Base-by-base conservation (phyloP, 92 coral and sea anemone species). In the Paramuricea clavata region DNA sequence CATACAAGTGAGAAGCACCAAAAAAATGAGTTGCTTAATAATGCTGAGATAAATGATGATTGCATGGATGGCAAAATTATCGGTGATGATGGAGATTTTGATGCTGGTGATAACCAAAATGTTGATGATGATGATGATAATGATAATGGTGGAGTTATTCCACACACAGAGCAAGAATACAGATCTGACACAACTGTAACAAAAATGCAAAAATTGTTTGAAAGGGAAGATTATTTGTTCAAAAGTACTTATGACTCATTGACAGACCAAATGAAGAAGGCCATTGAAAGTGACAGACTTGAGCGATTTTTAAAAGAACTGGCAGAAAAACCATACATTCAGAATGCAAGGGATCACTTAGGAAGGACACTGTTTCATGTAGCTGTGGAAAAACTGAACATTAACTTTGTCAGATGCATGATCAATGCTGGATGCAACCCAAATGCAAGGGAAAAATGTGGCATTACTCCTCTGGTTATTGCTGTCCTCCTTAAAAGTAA, bases 251-350 rank as follows among this genome's bases (percentile, higher is more conserved):
- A 85, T 74, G 67, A 85, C n/a, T 50, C 65, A 17, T 19, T 88
- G 1, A 69, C 33, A 21, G 12, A 25, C 47, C 43, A 88, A 36
- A 28, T 17, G 34, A 52, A 64, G 61, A 61, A 86, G 34, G 69
- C 90, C 32, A 41, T 64, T 69, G 71, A 64, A 41, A 69, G 75
- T 4, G 42, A 82, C 26, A 70, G 35, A 34, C 57, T 73, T 36
- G 82, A 74, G 39, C 87, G 83, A 57, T 47, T 82, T n/a, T 68
- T 75, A 2, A 73, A 68, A 22, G 87, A 72, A 39, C 17, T 88
- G 44, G 69, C 59, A 0, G 84, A 74, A 15, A 75, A 73, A 9
- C 49, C 59, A 9, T 79, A 72, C 44, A 72, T 72, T 12, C 12
- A 10, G 0, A 41, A 19, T 6, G 31, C 31, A 25, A 25, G 22